Percentiles rank a stretch among this genome's conserved stretches.
Evolutionary conservation across 2,888 invertebrate genomes (phyloP).

Genomic region (Xestia c-nigrum): DNA sequence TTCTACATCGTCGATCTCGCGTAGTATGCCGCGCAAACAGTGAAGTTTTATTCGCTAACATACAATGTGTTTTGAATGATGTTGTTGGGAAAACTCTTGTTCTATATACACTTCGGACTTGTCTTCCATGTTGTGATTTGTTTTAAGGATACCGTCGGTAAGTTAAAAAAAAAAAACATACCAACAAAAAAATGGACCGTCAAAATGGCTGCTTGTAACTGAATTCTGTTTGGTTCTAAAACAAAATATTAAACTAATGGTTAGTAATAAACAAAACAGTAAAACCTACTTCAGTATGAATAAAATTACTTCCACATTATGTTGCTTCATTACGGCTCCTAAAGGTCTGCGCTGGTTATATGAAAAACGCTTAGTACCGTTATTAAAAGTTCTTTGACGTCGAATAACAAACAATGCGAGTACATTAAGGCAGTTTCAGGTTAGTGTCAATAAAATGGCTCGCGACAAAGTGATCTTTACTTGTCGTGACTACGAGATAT

Average conservation of each 20-base stretch:
- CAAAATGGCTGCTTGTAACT: slow-evolving; percentile 1
- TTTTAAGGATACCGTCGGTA: slow-evolving; percentile 88
- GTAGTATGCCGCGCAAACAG: slow-evolving; percentile 77
- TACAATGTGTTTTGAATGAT: slow-evolving; percentile 88
- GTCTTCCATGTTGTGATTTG: slow-evolving; percentile 90
- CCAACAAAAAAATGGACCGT: neutral
- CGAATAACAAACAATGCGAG: slow-evolving; percentile 26
- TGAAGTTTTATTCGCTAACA: slow-evolving; percentile 76
- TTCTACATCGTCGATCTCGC: slow-evolving; percentile 69
- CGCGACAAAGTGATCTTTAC: slow-evolving; percentile 38
- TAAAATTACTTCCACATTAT: slow-evolving; percentile 36
- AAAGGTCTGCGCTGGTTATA: slow-evolving; percentile 32
- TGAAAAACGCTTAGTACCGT: slow-evolving; percentile 51
- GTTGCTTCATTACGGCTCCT: slow-evolving; percentile 41
- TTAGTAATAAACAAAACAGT: slow-evolving; percentile 23
- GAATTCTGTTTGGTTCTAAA: neutral
- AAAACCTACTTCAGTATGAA: slow-evolving; percentile 42
- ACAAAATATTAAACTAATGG: slow-evolving; percentile 16
- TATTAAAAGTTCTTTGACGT: slow-evolving; percentile 50
- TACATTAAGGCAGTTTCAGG: slow-evolving; percentile 19
- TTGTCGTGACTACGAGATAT: slow-evolving; percentile 64
- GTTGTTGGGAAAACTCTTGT: slow-evolving; percentile 89
- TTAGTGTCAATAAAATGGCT: slow-evolving; percentile 53
- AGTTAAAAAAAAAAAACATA: slow-evolving; percentile 66
- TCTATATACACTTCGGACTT: slow-evolving; percentile 89